Evolutionary conservation across 2,797 vertebrate species (phyloP), one percentile per base, ranked within the genome.

Genomic region (Eulemur rubriventer): DNA sequence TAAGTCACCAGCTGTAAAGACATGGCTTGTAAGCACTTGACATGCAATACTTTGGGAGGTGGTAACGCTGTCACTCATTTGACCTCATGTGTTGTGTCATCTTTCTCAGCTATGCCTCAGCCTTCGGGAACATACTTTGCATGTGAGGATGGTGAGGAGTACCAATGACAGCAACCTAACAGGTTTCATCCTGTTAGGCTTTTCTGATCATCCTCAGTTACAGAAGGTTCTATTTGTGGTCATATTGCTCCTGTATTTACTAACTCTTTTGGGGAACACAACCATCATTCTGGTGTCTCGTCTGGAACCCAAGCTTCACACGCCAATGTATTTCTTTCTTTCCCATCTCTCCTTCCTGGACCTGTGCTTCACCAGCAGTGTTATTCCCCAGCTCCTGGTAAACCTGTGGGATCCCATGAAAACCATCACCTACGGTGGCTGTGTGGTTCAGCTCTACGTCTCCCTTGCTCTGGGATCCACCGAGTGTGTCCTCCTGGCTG

Each of bases 401-500:
- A 95, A 91, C 65, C 46, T 92, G 55, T 1, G 61, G 67, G 24
- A 33, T 6, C 87, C 55, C 55, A 22, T 55, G 55, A 96, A 93
- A 28, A 38, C 48, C 55, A 86, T 90, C 59, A 73, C 80, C 16
- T 90, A 65, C 1, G 46, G 59, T 1, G 73, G 73, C 30, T 90
- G 73, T 8, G 86, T 90, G 46, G 73, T 79, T 7, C 96, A 97
- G 69, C 92, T 97, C 9, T 97, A 86, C 26, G 82, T 33, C 26
- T 96, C 97, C 2, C 0, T 95, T 65, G 83, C 43, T 17, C 43
- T 97, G 76, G 96, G 95, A 85, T 88, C 96, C 72, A 94, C 86
- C 1, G 94, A 96, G 55, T 97, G 97, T 55, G 90, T 96, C 70
- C 89, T 98, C n/a, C 76, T 96, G 69, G 78, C 96, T 48, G 96